Percentiles rank a stretch among this genome's conserved stretches.
phyloP scores from a whole-genome alignment of 2,797 vertebrate species.

The Microhierax caerulescens region DNA sequence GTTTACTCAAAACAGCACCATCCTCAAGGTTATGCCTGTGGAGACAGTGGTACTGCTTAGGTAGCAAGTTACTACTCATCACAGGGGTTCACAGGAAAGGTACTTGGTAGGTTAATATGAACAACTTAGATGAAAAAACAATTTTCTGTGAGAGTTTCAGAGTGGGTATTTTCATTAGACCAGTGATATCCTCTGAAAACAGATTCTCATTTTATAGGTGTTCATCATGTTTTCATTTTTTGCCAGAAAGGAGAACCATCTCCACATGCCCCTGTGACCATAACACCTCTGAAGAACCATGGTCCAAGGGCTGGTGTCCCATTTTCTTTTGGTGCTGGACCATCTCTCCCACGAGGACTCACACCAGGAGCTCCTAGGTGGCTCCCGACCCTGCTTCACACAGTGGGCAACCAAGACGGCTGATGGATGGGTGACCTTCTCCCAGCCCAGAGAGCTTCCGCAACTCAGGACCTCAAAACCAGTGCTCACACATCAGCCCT shows the following conservation, averaged over 20 bases:
- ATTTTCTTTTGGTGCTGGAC: background rate
- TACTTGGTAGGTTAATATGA: background rate
- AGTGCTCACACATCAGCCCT: background rate
- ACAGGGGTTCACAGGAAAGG: background rate
- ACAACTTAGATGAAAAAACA: background rate
- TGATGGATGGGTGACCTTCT: background rate
- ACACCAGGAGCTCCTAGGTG: background rate
- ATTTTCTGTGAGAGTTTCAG: background rate
- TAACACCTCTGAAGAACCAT: accelerated
- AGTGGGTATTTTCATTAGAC: background rate
- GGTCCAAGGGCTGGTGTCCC: background rate
- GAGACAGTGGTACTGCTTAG: background rate
- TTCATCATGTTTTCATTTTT: background rate
- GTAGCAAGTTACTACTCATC: background rate
- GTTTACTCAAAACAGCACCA: background rate
- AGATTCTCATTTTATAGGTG: background rate
- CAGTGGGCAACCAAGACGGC: background rate
- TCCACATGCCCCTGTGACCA: background rate
- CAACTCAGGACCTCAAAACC: background rate
- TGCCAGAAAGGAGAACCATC: background rate
- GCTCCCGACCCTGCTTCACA: background rate
- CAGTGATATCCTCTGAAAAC: background rate
- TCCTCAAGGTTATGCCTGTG: background rate
- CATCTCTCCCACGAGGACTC: background rate
- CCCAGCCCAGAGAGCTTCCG: background rate